Evolutionary conservation across 2,888 invertebrate genomes (phyloP), one percentile per base, ranked within the genome.

Genomic region (Pocota personata): DNA sequence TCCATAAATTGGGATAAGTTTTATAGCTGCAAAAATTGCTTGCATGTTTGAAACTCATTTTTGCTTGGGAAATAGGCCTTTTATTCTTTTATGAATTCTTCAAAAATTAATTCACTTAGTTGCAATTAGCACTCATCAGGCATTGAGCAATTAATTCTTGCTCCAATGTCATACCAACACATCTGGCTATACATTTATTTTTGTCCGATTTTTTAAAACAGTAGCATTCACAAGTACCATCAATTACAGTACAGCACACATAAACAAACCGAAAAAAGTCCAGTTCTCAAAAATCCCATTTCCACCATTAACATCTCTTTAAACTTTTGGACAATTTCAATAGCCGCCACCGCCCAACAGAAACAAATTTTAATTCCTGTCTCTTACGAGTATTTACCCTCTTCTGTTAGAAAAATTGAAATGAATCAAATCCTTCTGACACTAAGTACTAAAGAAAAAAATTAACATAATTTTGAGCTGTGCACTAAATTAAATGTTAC

Each of bases 401-500:
- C 16, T 19, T 30, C 21, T 4, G 7, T 8, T 19, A 10, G 7
- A 8, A 19, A 52, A 48, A 57, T 57, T 66, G 19, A 67, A 46
- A 64, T 64, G 32, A 82, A 71, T 82, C 77, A 71, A 64, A 64
- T 40, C 37, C 40, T 5, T 2, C 14, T 71, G 64, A 71, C 69
- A 71, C 48, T 76, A 64, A 64, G 62, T 24, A 62, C 57, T n/a
- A 4, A 48, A 16, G 55, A 48, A 55, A 69, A 77, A 48, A 57
- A 72, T 62, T 71, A 14, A 37, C 60, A 62, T 77, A 62, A 78
- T 64, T 64, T 79, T 48, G 40, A 58, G 66, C 32, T 58, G 66
- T 73, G 48, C 50, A 76, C 48, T 32, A 50, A 82, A 76, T 69
- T 21, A 69, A 69, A 69, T 21, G 16, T 24, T 62, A 12, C 55